These are phyloP conservation scores for Geophilus truncorum DNA, from an alignment of 2,888 invertebrate genomes.

Conservation along the genomic window DNA sequence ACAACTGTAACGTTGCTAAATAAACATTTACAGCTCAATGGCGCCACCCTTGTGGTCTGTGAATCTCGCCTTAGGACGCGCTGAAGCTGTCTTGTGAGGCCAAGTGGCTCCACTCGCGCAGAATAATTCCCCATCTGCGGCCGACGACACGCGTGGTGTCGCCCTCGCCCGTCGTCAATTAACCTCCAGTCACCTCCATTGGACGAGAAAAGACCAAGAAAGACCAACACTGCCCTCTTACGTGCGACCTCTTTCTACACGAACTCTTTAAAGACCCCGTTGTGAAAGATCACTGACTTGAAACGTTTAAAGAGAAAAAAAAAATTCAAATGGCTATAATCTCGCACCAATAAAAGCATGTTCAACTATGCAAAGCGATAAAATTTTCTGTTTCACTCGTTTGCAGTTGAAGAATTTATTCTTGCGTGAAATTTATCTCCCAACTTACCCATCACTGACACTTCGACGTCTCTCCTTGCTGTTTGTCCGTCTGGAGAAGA, in stretches of 20 bases:
- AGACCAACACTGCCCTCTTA: not conserved
- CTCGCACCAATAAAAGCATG: not conserved
- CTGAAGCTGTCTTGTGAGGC: constrained; percentile 8
- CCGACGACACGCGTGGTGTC: constrained; percentile 19
- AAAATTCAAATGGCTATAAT: not conserved
- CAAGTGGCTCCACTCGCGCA: constrained; percentile 25
- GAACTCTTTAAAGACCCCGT: not conserved
- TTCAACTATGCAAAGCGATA: not conserved
- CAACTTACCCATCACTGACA: constrained; percentile 93
- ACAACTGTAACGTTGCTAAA: constrained; percentile 10
- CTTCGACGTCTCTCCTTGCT: constrained; percentile 79
- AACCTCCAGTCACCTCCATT: constrained; percentile 18
- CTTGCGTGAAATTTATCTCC: not conserved
- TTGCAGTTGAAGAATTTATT: not conserved
- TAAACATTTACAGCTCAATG: constrained; percentile 8
- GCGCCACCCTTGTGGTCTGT: constrained; percentile 2
- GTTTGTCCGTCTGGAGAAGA: constrained; percentile 70
- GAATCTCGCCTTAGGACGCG: constrained; percentile 21
- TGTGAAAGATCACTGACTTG: not conserved
- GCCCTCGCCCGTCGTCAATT: constrained; percentile 13
- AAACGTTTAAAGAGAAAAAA: not conserved
- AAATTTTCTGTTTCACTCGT: not conserved
- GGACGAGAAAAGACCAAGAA: not conserved
- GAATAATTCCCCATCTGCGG: constrained; percentile 27
- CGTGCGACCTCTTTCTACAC: constrained; percentile 17